A percentile compares a stretch with the other conserved stretches of the same genome.
phyloP scores from a whole-genome alignment of 2,113 vertebrate genomes.

The Antigone vipio region DNA sequence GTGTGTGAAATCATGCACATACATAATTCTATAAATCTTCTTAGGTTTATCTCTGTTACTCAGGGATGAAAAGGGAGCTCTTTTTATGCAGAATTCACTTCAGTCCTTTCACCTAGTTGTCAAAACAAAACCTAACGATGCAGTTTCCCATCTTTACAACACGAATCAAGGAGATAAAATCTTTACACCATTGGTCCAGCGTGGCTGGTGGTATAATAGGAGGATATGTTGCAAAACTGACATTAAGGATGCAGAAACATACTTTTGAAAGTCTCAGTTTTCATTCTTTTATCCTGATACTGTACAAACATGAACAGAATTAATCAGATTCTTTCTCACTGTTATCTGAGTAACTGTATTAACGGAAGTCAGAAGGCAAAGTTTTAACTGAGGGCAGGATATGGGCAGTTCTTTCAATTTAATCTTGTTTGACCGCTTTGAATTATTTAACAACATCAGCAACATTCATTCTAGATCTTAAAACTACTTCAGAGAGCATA shows the following conservation, averaged over 20 bases:
- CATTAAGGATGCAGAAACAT: not conserved
- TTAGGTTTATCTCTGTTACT: conserved; percentile 12
- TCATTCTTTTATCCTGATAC: not conserved
- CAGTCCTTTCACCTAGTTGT: conserved; percentile 30
- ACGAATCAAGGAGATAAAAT: conserved; percentile 17
- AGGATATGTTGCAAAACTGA: not conserved
- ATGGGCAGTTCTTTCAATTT: not conserved
- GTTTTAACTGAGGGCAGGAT: not conserved
- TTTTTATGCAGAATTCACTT: conserved; percentile 34
- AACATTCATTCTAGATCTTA: not conserved
- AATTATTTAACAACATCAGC: not conserved
- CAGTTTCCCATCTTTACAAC: conserved; percentile 9
- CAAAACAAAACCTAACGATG: conserved; percentile 34
- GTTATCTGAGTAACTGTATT: not conserved
- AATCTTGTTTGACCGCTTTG: not conserved
- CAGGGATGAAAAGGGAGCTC: not conserved
- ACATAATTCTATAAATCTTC: not conserved
- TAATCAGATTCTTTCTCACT: not conserved
- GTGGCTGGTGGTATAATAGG: not conserved
- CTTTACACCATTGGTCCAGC: not conserved
- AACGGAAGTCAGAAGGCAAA: not conserved
- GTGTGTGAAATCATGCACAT: not conserved
- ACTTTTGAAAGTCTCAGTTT: not conserved
- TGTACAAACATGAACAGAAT: not conserved
- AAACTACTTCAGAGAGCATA: not conserved